Evolutionary conservation across 2,113 vertebrate species (phyloP), one percentile per base, ranked within the genome.

Genomic region (Raja brachyura): DNA sequence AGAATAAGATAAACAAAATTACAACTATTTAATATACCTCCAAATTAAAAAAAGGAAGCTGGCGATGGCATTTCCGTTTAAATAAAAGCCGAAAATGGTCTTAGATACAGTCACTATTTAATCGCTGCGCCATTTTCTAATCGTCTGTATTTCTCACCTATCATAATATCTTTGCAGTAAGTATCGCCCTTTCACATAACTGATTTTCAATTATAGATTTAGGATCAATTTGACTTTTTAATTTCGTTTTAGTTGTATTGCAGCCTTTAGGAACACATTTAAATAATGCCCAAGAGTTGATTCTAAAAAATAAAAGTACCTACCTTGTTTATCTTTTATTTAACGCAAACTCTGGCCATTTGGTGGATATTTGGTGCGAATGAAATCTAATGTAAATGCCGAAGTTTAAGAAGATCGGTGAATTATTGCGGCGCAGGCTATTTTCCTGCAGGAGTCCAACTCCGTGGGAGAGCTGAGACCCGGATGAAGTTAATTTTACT

Each of bases 401-500:
- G 66, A 54, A 73, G 33, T 39, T 92, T 92, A 73, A 92, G 90
- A 8, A 39, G 66, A 92, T 73, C 63, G 54, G 68, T 92, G 68
- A 48, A 92, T 92, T 92, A 92, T 70, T 92, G 90, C 39, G 66
- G 68, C 68, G 90, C 31, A 73, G 18, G 33, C 90, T 70, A 70
- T 92, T 68, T 28, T 73, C 63, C 66, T 73, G 39, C 90, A 74
- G 90, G 90, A 90, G 63, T 90, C 86, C 61, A 90, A 92, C 66
- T 39, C 66, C 39, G 39, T 39, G 90, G 68, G 90, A 92, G 66
- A 39, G 90, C 33, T 73, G 90, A 73, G 66, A 92, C 90, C 90
- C 90, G 90, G 90, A 92, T 92, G 90, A 92, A 73, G 63, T 33
- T 92, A 66, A 92, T 70, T 73, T 48, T 92, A 48, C 90, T 54